Percentiles rank a stretch among this genome's conserved stretches.
These are phyloP conservation scores for Drosophila prolongata DNA, from an alignment of 2,888 invertebrate genomes.

Conservation along the genomic window DNA sequence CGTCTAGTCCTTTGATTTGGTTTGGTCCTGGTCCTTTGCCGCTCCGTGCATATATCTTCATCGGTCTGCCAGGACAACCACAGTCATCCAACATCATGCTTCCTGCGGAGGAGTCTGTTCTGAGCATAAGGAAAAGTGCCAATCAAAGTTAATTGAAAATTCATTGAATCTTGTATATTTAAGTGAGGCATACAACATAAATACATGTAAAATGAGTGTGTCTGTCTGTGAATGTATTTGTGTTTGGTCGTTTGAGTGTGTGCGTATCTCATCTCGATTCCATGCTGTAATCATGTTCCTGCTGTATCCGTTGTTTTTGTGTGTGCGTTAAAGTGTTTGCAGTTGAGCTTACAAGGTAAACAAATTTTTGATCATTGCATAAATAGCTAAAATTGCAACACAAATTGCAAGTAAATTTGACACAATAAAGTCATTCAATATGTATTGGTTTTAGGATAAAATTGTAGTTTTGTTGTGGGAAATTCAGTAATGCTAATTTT, in stretches of 20 bases:
- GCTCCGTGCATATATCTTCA: slow-evolving; percentile 44
- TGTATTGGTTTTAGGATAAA: not conserved
- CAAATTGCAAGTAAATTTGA: slow-evolving; percentile 12
- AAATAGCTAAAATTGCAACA: slow-evolving; percentile 30
- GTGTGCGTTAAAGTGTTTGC: slow-evolving; percentile 54
- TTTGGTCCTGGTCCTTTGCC: slow-evolving; percentile 20
- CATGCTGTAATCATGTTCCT: slow-evolving; percentile 23
- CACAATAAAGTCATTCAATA: slow-evolving; percentile 8
- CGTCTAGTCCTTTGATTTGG: slow-evolving; percentile 14
- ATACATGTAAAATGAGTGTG: slow-evolving; percentile 34
- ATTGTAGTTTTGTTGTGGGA: not conserved
- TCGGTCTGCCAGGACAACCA: slow-evolving; percentile 34
- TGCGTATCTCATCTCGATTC: slow-evolving; percentile 27
- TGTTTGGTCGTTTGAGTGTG: not conserved
- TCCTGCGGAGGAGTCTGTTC: slow-evolving; percentile 23
- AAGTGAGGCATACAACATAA: slow-evolving; percentile 64
- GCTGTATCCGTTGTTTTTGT: slow-evolving; percentile 29
- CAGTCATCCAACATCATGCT: slow-evolving; percentile 22
- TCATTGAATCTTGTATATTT: slow-evolving; percentile 79
- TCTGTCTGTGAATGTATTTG: slow-evolving; percentile 6
- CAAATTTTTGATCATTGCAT: slow-evolving; percentile 60
- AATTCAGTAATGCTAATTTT: no score
- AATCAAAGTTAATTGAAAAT: slow-evolving; percentile 79
- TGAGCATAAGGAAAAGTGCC: slow-evolving; percentile 73
- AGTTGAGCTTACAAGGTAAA: slow-evolving; percentile 73